Base-by-base conservation (phyloP, 2,888 invertebrate species). In the Eumerus sabulonum region DNA sequence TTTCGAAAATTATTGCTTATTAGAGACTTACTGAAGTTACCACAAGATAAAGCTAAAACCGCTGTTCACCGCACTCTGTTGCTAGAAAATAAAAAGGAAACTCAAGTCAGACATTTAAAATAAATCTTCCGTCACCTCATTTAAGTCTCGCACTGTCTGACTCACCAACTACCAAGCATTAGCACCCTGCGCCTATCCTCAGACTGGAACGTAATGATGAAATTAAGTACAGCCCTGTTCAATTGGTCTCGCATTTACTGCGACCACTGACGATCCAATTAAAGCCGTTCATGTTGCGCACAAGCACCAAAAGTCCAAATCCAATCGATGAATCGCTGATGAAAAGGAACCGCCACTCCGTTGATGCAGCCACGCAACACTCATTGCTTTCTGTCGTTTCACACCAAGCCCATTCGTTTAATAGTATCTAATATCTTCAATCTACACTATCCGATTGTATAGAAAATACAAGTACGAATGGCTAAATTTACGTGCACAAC, bases 291-390 rank as follows among this genome's bases (percentile, higher is more conserved):
- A 64, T 53, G 38, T 48, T 9, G 9, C 27, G 47, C 42, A n/a
- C 45, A 17, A 54, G 13, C 27, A 54, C 17, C 63, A 27, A 40
- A 11, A 40, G 40, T 9, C 17, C 11, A n/a, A 50, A 40, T 47
- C 42, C 12, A 68, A 68, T 77, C 76, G 59, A 64, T 66, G 38
- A 50, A 60, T 17, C 38, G 44, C 48, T 62, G 77, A 72, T 72
- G 66, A 77, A 77, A 70, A 45, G 62, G 48, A 56, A 17, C 77
- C 77, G 77, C 66, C 72, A 19, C n/a, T 27, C 57, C 53, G n/a
- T 11, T 40, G 5, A n/a, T 11, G 11, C 14, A 44, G 45, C 14
- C 76, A 76, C 66, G 72, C 66, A 47, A 72, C 44, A 36, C 59
- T 13, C 74, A 7, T n/a, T 11, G 9, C 67, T 48, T 74, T n/a